Evolutionary conservation across 1,140 invertebrate species (phyloP), one percentile per base, ranked within the genome.

Genomic region (Conopomorpha cramerella): DNA sequence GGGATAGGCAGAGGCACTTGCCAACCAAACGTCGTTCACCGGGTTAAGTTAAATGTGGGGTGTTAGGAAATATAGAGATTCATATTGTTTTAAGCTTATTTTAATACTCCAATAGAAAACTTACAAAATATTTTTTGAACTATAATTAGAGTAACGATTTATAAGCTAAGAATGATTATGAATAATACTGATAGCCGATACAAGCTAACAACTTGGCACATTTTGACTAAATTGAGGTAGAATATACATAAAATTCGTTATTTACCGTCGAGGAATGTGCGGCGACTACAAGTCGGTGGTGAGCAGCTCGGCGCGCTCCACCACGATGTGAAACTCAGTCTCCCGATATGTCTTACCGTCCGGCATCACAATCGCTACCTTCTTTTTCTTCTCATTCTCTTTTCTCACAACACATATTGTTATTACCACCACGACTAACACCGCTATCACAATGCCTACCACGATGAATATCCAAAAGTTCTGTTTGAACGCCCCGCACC

Each of bases 261-360:
- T n/a, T n/a, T n/a, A n/a, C n/a, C n/a, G n/a, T n/a, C n/a, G n/a
- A n/a, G n/a, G n/a, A n/a, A n/a, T n/a, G n/a, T n/a, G n/a, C n/a
- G n/a, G n/a, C n/a, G n/a, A n/a, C n/a, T 78, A 90, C 67, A 90
- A 82, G 63, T 90, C 86, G 31, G 88, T 90, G 14, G 88, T 90
- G 16, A 92, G 73, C 14, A 91, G 82, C 58, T 90, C 86, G 7
- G 89, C 86, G 54, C 86, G 86, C 78, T 92, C 90, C 32, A 91
- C 86, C 55, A 91, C 86, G 45, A 91, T 87, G 63, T 91, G 87
- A 50, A 92, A 83, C 65, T 92, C 90, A 2, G 89, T 92, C 67
- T 92, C 89, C 51, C 85, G 81, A 64, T 93, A 93, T 8, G 88
- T 86, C 53, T 87, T 82, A 1, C 88, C 86, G 36, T 91, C 89